Evolutionary conservation across 2,797 vertebrate species (phyloP).

Genomic region (Crocodylus rhombifer): DNA sequence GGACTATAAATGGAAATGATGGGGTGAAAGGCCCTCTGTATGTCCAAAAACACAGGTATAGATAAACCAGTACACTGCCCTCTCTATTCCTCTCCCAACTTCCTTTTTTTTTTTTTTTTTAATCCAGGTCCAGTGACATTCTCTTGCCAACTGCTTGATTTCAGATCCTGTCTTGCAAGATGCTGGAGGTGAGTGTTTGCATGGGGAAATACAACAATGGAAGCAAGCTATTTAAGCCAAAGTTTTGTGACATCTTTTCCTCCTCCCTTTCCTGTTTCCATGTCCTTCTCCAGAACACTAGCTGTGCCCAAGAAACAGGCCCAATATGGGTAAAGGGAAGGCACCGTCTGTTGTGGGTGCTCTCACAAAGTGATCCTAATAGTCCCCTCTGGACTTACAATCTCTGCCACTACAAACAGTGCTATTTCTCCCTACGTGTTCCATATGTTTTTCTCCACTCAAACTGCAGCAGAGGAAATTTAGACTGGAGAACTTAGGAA

Average conservation of each 20-base stretch:
- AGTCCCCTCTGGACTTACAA: neutral
- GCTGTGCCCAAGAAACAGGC: neutral
- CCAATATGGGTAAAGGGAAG: neutral
- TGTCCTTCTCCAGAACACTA: neutral
- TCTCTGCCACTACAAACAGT: neutral
- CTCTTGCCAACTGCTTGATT: neutral
- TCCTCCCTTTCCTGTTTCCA: neutral
- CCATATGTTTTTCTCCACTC: neutral
- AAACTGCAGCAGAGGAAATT: neutral
- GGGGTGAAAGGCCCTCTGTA: too few species aligned
- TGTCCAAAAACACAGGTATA: too few species aligned
- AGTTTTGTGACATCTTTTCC: neutral
- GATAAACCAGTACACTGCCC: too few species aligned
- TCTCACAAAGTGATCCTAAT: neutral
- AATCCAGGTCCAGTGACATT: neutral
- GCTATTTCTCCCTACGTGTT: neutral
- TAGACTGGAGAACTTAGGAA: too few species aligned
- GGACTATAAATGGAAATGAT: too few species aligned
- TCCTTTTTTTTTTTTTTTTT: neutral
- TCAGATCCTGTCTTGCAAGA: neutral
- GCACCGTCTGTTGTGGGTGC: too few species aligned
- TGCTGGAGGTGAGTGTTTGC: neutral
- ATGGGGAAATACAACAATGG: neutral
- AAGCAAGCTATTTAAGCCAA: neutral
- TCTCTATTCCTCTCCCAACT: neutral